phyloP scores from a whole-genome alignment of 1,140 invertebrate species.

The Hylaeus anthracinus region DNA sequence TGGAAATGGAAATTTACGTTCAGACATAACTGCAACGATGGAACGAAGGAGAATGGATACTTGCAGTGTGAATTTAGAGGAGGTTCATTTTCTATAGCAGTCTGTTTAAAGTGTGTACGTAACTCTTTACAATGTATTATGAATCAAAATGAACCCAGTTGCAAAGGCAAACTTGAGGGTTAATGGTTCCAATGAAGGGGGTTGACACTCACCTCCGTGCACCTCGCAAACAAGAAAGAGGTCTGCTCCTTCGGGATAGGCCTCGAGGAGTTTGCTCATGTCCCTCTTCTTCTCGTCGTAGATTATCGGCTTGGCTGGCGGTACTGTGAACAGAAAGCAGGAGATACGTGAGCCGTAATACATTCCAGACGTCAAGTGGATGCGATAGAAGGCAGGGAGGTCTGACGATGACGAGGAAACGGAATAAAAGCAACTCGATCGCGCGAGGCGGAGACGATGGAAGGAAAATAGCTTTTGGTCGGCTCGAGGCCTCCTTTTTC shows the following conservation, averaged over 20 bases:
- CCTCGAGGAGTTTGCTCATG: slow-evolving; percentile 89
- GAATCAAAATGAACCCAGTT: too few relatives aligned
- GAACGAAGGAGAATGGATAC: too few relatives aligned
- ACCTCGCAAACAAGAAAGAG: slow-evolving; percentile 93
- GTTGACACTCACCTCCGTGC: slow-evolving; percentile 88
- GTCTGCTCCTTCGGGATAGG: slow-evolving; percentile 92
- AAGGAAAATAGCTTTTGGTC: slow-evolving; percentile 39
- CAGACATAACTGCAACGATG: too few relatives aligned
- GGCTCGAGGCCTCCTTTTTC: slow-evolving; percentile 1
- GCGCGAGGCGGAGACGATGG: background rate
- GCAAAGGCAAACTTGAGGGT: too few relatives aligned
- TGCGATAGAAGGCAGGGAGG: background rate
- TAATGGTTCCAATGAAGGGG: background rate
- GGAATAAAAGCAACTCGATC: background rate
- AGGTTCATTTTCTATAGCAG: too few relatives aligned
- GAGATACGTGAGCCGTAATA: slow-evolving; percentile 1
- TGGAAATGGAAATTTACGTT: too few relatives aligned
- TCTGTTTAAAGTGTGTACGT: too few relatives aligned
- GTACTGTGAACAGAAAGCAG: slow-evolving; percentile 85
- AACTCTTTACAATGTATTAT: too few relatives aligned
- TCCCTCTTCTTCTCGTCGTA: slow-evolving; percentile 90
- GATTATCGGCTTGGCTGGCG: slow-evolving; percentile 91
- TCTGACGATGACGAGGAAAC: background rate
- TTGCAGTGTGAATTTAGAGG: too few relatives aligned
- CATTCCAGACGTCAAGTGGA: background rate